These are phyloP conservation scores for Mellilla xanthometata DNA, from an alignment of 2,888 invertebrate species.

Conservation along the genomic window DNA sequence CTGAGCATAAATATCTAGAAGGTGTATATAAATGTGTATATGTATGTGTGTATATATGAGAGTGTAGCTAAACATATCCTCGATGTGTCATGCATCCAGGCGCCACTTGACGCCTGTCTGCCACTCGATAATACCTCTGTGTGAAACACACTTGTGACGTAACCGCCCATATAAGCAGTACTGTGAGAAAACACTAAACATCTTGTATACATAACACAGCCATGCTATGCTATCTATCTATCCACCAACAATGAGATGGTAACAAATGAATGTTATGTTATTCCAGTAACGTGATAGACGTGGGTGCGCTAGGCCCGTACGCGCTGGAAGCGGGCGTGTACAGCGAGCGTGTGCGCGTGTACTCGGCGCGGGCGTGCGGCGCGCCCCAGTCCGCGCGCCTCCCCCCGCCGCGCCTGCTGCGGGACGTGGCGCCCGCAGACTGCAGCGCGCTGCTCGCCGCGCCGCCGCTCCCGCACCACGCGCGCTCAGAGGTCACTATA, in stretches of 20 bases:
- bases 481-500: too few species aligned
- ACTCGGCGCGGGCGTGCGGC: conserved; percentile 66
- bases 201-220: too few species aligned
- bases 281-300: conserved; percentile 94
- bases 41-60: background rate
- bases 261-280: background rate
- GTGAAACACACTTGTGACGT: too few species aligned
- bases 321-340: conserved; percentile 95
- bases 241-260: too few species aligned
- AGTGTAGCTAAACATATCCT: conserved; percentile 11
- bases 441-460: conserved; percentile 79
- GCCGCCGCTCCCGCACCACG: conserved; percentile 74
- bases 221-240: too few species aligned
- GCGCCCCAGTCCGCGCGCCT: conserved; percentile 58
- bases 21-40: too few species aligned
- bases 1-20: too few species aligned
- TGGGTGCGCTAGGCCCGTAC: conserved; percentile 94
- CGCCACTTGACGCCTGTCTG: conserved; percentile 11
- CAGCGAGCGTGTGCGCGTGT: conserved; percentile 89
- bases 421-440: conserved; percentile 90
- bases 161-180: too few species aligned
- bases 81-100: conserved; percentile 15
- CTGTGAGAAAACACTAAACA: too few species aligned
- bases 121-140: too few species aligned
- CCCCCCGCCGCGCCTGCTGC: conserved; percentile 72